A percentile compares a stretch with the other conserved stretches of the same genome.
Evolutionary conservation across 2,797 vertebrate genomes (phyloP).

Genomic region (Sebastes nivosus): DNA sequence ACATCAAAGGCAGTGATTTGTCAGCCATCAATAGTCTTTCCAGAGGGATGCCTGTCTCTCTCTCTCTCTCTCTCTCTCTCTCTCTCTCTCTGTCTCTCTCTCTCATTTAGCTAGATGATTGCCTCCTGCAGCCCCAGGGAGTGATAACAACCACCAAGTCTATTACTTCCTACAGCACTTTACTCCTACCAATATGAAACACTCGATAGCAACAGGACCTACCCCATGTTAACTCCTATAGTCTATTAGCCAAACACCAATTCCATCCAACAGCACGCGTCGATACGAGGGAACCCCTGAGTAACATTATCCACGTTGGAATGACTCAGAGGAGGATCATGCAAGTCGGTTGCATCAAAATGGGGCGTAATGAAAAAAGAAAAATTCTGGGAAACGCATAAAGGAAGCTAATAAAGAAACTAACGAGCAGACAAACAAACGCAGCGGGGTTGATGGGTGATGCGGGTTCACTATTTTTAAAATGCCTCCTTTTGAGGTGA

Average conservation of each 20-base stretch:
- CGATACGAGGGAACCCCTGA: slow-evolving; percentile 73
- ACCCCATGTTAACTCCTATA: slow-evolving; percentile 72
- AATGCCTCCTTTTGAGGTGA: not conserved
- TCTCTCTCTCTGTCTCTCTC: slow-evolving; percentile 45
- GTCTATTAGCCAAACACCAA: slow-evolving; percentile 77
- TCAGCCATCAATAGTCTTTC: slow-evolving; percentile 73
- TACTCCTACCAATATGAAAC: slow-evolving; percentile 81
- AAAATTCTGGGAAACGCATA: slow-evolving; percentile 20
- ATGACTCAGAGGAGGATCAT: slow-evolving; percentile 56
- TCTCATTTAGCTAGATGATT: slow-evolving; percentile 82
- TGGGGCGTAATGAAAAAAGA: slow-evolving; percentile 50
- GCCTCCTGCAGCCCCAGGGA: slow-evolving; percentile 76
- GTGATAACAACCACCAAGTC: slow-evolving; percentile 76
- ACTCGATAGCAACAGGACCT: slow-evolving; percentile 78
- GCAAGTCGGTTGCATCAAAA: slow-evolving; percentile 45
- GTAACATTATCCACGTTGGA: slow-evolving; percentile 77
- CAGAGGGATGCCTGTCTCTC: slow-evolving; percentile 50
- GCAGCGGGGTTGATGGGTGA: slow-evolving; percentile 14
- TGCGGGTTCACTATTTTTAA: not conserved
- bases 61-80: slow-evolving; percentile 42
- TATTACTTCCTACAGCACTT: slow-evolving; percentile 83
- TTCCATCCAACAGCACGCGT: slow-evolving; percentile 67
- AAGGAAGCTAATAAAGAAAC: slow-evolving; percentile 53
- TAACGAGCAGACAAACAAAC: slow-evolving; percentile 56
- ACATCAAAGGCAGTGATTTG: slow-evolving; percentile 73